A percentile compares a stretch with the other conserved stretches of the same genome.
These are phyloP conservation scores for Microtus ochrogaster DNA, from an alignment of 2,113 vertebrate species.

Conservation along the genomic window DNA sequence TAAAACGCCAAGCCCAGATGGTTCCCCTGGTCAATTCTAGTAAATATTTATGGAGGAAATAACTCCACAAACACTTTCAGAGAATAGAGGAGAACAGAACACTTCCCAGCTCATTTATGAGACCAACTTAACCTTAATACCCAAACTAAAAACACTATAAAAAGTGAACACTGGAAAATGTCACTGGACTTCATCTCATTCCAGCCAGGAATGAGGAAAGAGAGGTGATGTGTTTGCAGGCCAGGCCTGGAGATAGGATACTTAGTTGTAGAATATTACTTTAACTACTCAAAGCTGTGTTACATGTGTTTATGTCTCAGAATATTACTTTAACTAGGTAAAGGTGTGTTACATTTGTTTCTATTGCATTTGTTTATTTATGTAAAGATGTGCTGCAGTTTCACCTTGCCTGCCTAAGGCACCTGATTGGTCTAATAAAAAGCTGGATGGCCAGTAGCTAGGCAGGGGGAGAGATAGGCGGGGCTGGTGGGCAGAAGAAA, in stretches of 20 bases:
- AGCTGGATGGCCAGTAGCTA: neutral
- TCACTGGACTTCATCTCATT: conserved; percentile 15
- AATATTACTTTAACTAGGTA: neutral
- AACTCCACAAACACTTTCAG: conserved; percentile 51
- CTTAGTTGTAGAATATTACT: neutral
- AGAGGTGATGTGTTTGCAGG: neutral
- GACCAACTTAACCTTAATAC: conserved; percentile 32
- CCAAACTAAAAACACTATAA: conserved; percentile 42
- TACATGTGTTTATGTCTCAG: neutral
- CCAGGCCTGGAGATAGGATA: neutral
- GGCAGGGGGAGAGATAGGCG: neutral
- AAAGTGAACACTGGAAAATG: conserved; percentile 21
- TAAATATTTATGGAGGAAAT: conserved; percentile 69
- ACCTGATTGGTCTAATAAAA: neutral
- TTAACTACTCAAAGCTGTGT: neutral
- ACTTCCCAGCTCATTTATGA: conserved; percentile 39
- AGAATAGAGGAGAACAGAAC: conserved; percentile 7
- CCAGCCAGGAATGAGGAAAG: neutral
- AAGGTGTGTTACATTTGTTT: neutral
- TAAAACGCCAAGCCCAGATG: conserved; percentile 47
- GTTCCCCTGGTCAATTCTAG: conserved; percentile 57
- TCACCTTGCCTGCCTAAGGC: neutral
- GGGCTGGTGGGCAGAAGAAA: neutral
- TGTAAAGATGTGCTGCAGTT: neutral
- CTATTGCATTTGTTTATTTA: neutral